Conservation (phyloP, 1,140 invertebrate genomes). For the Meloidogyne floridensis region DNA sequence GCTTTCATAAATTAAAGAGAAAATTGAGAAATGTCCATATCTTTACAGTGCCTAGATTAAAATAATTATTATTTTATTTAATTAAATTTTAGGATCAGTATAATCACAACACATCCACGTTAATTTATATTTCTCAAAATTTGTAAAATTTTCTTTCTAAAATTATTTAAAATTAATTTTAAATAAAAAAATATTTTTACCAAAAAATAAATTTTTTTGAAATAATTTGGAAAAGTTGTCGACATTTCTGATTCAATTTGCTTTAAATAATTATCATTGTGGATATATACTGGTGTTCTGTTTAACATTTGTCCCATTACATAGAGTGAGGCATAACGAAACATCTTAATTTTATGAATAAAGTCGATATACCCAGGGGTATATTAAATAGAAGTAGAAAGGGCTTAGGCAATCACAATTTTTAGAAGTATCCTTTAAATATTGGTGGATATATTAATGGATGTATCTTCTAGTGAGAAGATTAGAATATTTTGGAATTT, state of each 20-base stretch:
- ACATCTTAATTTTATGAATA: conserved; percentile 15
- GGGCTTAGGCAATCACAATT: neutral
- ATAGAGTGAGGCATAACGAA: conserved; percentile 23
- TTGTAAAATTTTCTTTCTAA: neutral
- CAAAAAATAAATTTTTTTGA: conserved; percentile 19
- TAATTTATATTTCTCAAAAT: conserved; percentile 13
- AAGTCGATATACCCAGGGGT: too few species aligned
- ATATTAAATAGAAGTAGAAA: neutral
- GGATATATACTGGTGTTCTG: conserved; percentile 8
- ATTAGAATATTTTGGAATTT: too few species aligned
- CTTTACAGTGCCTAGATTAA: too few species aligned
- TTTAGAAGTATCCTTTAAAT: too few species aligned
- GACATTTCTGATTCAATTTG: conserved; percentile 15
- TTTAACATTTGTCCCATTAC: conserved; percentile 22
- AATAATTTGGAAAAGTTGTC: conserved; percentile 8
- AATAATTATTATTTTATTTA: too few species aligned
- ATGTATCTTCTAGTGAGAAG: too few species aligned
- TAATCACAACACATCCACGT: conserved; percentile 24
- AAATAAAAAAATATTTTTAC: conserved; percentile 1
- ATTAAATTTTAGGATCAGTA: conserved; percentile 12
- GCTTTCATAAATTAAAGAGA: too few species aligned
- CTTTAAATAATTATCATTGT: conserved; percentile 5
- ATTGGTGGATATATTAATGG: too few species aligned
- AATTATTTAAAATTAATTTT: conserved; percentile 9
- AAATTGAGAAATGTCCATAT: too few species aligned